Evolutionary conservation across 1,140 invertebrate species (phyloP).

Genomic region (Tenebrio molitor): DNA sequence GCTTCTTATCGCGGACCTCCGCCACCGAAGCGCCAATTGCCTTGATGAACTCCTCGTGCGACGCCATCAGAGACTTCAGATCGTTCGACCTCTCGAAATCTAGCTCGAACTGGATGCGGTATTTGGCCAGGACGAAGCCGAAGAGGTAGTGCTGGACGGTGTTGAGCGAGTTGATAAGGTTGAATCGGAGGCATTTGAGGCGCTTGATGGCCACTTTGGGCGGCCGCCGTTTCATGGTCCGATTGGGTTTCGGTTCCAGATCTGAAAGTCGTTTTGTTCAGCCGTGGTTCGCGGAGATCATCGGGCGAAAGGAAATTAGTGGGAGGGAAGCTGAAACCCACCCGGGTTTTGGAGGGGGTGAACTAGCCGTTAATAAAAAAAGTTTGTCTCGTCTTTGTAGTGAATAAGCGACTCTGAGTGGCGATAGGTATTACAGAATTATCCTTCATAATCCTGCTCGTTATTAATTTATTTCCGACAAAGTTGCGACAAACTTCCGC

Average conservation of each 20-base stretch:
- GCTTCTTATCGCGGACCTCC: slow-evolving; percentile 42
- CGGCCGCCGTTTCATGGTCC: slow-evolving; percentile 16
- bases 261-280: too few species aligned
- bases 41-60: slow-evolving; percentile 60
- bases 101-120: slow-evolving; percentile 56
- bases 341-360: too few species aligned
- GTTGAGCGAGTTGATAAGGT: slow-evolving; percentile 73
- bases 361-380: too few species aligned
- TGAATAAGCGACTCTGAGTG: too few species aligned
- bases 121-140: slow-evolving; percentile 70
- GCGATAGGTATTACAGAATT: too few species aligned
- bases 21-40: slow-evolving; percentile 46
- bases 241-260: slow-evolving; percentile 45
- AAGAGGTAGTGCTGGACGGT: slow-evolving; percentile 76
- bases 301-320: too few species aligned
- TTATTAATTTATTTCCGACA: too few species aligned
- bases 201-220: slow-evolving; percentile 62
- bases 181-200: slow-evolving; percentile 73
- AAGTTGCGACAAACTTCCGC: too few species aligned
- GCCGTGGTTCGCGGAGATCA: too few species aligned
- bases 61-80: slow-evolving; percentile 57
- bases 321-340: too few species aligned
- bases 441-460: too few species aligned
- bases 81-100: slow-evolving; percentile 62
- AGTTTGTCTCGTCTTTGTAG: too few species aligned